These are phyloP conservation scores for Thereva nobilitata DNA, from an alignment of 2,888 invertebrate genomes.

Conservation along the genomic window DNA sequence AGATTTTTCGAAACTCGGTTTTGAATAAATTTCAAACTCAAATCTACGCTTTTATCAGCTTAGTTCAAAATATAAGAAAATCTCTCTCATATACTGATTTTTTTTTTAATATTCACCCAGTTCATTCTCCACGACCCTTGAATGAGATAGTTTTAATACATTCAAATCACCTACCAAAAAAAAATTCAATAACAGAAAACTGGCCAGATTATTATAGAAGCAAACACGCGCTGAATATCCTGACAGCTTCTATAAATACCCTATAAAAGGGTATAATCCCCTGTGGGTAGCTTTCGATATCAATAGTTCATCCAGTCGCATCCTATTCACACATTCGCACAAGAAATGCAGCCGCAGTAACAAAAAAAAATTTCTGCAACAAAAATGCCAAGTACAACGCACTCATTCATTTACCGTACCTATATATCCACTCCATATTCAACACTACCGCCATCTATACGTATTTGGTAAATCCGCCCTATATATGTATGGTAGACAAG, in stretches of 20 bases:
- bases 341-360: neutral
- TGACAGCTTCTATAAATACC: slow-evolving; percentile 38
- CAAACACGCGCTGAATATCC: slow-evolving; percentile 29
- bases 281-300: slow-evolving; percentile 40
- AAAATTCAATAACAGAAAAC: slow-evolving; percentile 12
- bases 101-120: too few relatives aligned
- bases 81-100: too few relatives aligned
- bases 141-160: too few relatives aligned
- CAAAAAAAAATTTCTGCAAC: neutral
- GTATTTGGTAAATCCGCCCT: slow-evolving; percentile 7
- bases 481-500: neutral
- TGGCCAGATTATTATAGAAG: neutral
- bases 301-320: slow-evolving; percentile 36
- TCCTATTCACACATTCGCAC: slow-evolving; percentile 28
- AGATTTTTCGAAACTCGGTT: too few relatives aligned
- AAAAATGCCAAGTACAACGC: slow-evolving; percentile 15
- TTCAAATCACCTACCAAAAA: too few relatives aligned
- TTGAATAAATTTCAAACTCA: too few relatives aligned
- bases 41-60: too few relatives aligned
- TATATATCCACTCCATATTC: neutral
- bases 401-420: slow-evolving; percentile 13
- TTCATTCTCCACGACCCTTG: too few relatives aligned
- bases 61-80: too few relatives aligned
- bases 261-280: slow-evolving; percentile 42
- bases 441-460: neutral